Conservation (phyloP, 2,888 invertebrate genomes). For the Ceriagrion tenellum region DNA sequence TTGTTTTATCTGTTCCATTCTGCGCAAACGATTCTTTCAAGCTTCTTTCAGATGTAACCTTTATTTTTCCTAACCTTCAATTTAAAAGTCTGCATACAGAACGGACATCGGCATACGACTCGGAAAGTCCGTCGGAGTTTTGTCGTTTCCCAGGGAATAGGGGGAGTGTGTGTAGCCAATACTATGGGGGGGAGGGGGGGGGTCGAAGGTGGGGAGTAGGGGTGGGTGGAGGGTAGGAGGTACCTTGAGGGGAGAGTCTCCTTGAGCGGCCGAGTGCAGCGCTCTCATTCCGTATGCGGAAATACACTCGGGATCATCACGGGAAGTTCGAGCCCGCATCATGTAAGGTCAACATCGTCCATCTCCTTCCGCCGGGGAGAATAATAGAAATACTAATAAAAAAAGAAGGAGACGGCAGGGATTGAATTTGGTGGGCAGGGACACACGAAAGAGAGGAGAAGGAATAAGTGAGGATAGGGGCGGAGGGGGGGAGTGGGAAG, state of each 20-base stretch:
- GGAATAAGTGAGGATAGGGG: no score
- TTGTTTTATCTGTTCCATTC: no score
- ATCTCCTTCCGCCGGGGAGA: not conserved
- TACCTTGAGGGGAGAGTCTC: no score
- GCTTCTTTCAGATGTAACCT: not conserved
- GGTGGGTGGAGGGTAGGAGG: no score
- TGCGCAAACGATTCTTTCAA: no score
- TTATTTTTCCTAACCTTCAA: not conserved
- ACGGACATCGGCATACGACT: not conserved
- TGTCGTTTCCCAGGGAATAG: not conserved
- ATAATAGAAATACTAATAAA: not conserved
- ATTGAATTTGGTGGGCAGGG: no score
- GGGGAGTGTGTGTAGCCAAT: not conserved
- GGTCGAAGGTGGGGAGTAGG: no score
- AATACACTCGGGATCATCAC: not conserved
- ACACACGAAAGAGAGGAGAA: no score
- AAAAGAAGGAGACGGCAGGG: not conserved
- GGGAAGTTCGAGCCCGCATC: not conserved
- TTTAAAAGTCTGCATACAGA: not conserved
- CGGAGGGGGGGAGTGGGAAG: no score
- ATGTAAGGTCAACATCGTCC: not conserved
- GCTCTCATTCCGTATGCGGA: not conserved
- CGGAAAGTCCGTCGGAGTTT: not conserved
- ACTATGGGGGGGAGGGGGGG: not conserved
- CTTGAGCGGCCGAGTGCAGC: no score